These are phyloP conservation scores for Acipenser ruthenus DNA, from an alignment of 2,797 vertebrate genomes.

Conservation along the genomic window DNA sequence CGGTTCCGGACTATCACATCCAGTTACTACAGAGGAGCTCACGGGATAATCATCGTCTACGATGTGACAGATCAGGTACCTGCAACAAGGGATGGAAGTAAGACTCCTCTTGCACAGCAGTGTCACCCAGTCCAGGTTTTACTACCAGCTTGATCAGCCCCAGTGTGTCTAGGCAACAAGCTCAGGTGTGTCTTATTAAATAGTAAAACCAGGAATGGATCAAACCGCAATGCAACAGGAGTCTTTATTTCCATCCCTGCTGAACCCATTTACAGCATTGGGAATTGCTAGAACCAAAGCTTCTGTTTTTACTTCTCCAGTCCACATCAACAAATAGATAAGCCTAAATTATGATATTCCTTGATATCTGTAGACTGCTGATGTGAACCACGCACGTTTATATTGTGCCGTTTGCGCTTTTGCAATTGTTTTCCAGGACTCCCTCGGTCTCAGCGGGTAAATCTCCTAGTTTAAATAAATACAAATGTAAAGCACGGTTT, in stretches of 20 bases:
- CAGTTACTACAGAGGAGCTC: slow-evolving; percentile 50
- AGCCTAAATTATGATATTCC: too few species aligned
- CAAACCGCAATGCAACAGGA: neutral
- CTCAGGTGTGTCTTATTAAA: neutral
- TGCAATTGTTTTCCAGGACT: neutral
- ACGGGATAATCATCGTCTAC: slow-evolving; percentile 49
- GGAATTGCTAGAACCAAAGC: too few species aligned
- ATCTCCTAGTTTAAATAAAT: too few species aligned
- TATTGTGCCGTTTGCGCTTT: neutral
- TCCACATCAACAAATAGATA: too few species aligned
- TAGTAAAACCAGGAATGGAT: neutral
- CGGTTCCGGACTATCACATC: slow-evolving; percentile 62
- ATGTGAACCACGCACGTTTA: neutral
- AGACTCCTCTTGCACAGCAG: too few species aligned
- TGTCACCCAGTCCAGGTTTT: neutral
- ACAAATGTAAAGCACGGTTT: neutral
- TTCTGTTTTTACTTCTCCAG: too few species aligned
- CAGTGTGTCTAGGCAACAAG: too few species aligned
- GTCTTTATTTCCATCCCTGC: too few species aligned
- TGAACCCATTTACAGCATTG: too few species aligned
- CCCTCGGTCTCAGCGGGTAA: neutral
- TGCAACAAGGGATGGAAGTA: too few species aligned
- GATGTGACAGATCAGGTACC: slow-evolving; percentile 47
- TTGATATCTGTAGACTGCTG: neutral
- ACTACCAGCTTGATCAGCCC: neutral